Conservation (phyloP, 2,888 invertebrate genomes). For the Leptinotarsa rubiginosa region DNA sequence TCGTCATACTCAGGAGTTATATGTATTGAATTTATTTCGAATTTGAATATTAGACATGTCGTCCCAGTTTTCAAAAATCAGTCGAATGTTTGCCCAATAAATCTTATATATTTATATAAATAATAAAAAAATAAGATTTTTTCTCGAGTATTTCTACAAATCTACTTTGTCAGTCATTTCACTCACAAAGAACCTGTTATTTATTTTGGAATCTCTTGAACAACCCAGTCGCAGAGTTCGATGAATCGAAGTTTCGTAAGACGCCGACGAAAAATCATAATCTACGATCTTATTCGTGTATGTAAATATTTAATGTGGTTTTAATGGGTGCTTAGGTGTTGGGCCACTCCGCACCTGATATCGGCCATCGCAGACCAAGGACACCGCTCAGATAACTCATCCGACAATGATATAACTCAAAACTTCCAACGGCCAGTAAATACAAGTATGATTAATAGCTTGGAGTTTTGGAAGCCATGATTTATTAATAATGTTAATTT, state of each 20-base stretch:
- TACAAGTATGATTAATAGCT: slow-evolving; percentile 62
- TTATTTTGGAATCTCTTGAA: too few species aligned
- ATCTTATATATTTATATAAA: too few species aligned
- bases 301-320: slow-evolving; percentile 53
- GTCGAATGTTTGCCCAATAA: too few species aligned
- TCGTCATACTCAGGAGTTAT: too few species aligned
- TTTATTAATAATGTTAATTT: slow-evolving; percentile 62
- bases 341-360: slow-evolving; percentile 46
- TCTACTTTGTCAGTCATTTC: too few species aligned
- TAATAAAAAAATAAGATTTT: too few species aligned
- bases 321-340: slow-evolving; percentile 51
- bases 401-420: slow-evolving; percentile 60
- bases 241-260: background rate
- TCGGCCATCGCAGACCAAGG: slow-evolving; percentile 40
- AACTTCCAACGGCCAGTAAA: slow-evolving; percentile 58
- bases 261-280: slow-evolving; percentile 34
- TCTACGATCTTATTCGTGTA: slow-evolving; percentile 32
- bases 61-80: too few species aligned
- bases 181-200: too few species aligned
- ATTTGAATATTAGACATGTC: too few species aligned
- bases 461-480: slow-evolving; percentile 60
- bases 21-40: too few species aligned
- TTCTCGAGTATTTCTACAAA: too few species aligned
- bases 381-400: slow-evolving; percentile 57
- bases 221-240: background rate